Percentiles rank a stretch among this genome's conserved stretches.
phyloP scores from a whole-genome alignment of 2,888 invertebrate species.

The Drosophila neotestacea region DNA sequence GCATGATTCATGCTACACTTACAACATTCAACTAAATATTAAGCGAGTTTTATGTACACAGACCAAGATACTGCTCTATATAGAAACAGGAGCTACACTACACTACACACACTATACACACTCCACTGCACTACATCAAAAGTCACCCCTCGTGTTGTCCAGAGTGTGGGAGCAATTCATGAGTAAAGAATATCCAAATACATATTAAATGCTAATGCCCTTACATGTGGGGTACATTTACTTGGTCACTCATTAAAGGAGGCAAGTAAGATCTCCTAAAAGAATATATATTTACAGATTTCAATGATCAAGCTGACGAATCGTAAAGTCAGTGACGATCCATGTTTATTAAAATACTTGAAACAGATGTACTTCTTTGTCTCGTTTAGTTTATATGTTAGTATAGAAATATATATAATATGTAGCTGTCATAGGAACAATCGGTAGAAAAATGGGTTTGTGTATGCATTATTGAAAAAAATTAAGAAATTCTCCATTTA shows the following conservation, averaged over 20 bases:
- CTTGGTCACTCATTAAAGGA: not conserved
- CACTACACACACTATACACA: constrained; percentile 7
- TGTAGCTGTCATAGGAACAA: no score
- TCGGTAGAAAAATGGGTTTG: no score
- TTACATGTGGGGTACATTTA: not conserved
- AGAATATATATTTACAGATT: no score
- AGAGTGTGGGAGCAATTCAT: constrained; percentile 2
- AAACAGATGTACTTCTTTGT: no score
- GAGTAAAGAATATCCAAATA: not conserved
- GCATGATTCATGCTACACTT: constrained; percentile 71
- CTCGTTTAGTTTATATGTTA: no score
- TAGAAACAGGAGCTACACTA: not conserved
- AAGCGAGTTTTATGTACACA: constrained; percentile 39
- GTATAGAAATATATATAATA: no score
- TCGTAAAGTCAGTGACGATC: no score
- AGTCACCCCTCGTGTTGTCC: constrained; percentile 18
- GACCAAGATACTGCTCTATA: not conserved
- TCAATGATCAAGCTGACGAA: no score
- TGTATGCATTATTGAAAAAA: no score
- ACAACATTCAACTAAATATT: constrained; percentile 70
- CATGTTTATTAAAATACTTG: no score
- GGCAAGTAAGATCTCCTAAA: not conserved
- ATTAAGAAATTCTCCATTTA: no score
- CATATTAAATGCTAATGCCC: not conserved
- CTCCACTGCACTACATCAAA: constrained; percentile 4